Evolutionary conservation across 92 coral and sea anemone species (phyloP).

Genomic region (Scolanthus callimorphus): DNA sequence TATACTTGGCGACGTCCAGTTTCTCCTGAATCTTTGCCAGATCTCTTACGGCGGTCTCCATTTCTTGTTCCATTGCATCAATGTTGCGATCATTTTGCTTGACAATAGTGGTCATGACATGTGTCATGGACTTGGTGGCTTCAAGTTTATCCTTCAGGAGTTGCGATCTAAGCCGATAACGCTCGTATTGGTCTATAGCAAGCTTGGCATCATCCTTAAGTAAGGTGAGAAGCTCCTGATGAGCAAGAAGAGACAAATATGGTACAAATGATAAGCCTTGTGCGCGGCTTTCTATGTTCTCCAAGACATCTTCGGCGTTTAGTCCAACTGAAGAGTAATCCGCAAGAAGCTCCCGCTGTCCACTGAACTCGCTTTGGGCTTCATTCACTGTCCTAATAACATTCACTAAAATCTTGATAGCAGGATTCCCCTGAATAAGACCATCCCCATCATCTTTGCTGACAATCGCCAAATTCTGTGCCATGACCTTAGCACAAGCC

Average conservation of each 20-base stretch:
- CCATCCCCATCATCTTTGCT: conserved; percentile 10
- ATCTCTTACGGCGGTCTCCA: conserved; percentile 16
- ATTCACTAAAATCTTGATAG: conserved; percentile 15
- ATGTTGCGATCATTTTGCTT: no score
- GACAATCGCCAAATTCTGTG: conserved; percentile 15
- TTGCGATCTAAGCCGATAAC: conserved; percentile 40
- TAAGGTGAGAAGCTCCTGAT: conserved; percentile 31
- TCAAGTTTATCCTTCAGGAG: conserved; percentile 18
- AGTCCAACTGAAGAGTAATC: conserved; percentile 17
- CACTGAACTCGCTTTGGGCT: conserved; percentile 14
- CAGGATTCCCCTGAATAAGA: conserved; percentile 30
- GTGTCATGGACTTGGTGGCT: conserved; percentile 43
- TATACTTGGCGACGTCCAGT: conserved; percentile 20
- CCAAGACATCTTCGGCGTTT: conserved; percentile 19
- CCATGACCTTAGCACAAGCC: conserved; percentile 42
- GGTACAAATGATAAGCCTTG: no score
- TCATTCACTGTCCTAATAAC: conserved; percentile 22
- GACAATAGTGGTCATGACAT: conserved; percentile 43
- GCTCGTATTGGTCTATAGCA: conserved; percentile 42
- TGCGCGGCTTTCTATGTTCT: conserved; percentile 15
- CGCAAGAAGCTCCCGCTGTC: no score
- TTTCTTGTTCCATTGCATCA: conserved; percentile 25
- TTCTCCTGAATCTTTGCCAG: conserved; percentile 13
- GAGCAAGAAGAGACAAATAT: conserved; percentile 41
- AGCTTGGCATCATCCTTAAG: conserved; percentile 48